These are phyloP conservation scores for Arion vulgaris DNA, from an alignment of 1,140 invertebrate species.

Conservation along the genomic window DNA sequence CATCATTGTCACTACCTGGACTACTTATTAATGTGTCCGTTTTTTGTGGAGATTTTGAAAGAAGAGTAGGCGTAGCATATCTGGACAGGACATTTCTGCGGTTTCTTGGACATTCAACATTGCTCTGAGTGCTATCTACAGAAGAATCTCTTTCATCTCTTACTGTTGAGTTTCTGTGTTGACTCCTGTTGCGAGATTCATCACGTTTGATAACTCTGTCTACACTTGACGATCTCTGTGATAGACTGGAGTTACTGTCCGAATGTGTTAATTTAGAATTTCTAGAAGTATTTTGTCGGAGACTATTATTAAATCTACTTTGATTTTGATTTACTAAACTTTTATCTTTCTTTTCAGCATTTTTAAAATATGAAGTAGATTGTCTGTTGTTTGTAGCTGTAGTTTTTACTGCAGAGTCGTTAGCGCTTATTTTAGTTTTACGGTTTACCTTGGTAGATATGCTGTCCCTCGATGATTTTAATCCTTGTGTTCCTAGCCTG, in stretches of 20 bases:
- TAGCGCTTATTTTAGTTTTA: neutral
- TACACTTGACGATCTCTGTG: neutral
- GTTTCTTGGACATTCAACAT: neutral
- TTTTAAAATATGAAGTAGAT: neutral
- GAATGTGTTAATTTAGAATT: neutral
- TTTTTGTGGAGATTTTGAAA: neutral
- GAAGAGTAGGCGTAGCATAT: neutral
- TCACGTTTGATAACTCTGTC: neutral
- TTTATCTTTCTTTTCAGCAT: neutral
- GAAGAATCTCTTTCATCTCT: conserved; percentile 22
- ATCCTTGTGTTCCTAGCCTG: neutral
- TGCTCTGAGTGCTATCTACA: conserved; percentile 27
- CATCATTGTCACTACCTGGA: neutral
- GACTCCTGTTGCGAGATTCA: conserved; percentile 11
- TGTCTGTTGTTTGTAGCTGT: neutral
- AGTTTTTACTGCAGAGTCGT: neutral
- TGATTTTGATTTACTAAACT: neutral
- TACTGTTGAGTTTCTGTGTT: neutral
- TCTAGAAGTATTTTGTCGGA: neutral
- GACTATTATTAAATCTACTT: neutral
- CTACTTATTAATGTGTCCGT: neutral
- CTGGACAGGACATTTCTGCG: neutral
- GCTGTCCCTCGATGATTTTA: neutral
- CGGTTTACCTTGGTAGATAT: neutral
- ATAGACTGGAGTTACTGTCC: neutral